Evolutionary conservation across 2,113 vertebrate genomes (phyloP), one percentile per base, ranked within the genome.

Genomic region (Tautogolabrus adspersus): DNA sequence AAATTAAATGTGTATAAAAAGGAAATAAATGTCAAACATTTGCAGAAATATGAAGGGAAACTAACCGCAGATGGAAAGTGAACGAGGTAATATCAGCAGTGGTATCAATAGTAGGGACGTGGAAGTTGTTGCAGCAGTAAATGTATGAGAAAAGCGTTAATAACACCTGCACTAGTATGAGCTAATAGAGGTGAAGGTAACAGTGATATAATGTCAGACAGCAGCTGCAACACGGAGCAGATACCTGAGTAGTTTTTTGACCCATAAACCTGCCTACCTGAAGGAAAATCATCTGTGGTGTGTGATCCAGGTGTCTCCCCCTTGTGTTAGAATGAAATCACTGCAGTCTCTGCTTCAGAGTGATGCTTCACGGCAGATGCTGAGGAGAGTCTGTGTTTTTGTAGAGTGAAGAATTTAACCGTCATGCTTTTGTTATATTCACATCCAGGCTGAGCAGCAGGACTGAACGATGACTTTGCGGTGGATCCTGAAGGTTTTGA

Each of bases 391-490:
- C 22, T 5, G 10, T 16, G 42, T n/a, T 21, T 0, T 34, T 8
- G 59, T 6, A 47, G 22, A 15, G 18, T 2, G 6, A 34, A 34
- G 30, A 16, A 16, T 47, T 3, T 11, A 10, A 2, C 26, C 10
- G 12, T n/a, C 2, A 38, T 26, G 16, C 12, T 69, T 10, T 34
- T 51, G 0, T 42, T 2, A 37, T 38, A 8, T 22, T n/a, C 23
- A 13, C 71, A 11, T 18, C 26, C 66, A 77, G 83, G 72, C 38
- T 62, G 18, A 75, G 40, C 40, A 16, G 37, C 37, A 34, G 72
- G 76, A 81, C 58, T 59, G 11, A 85, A 86, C 60, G 19, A 72
- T 68, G 85, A 73, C 85, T 79, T 93, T 95, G 94, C 59, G 76
- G 90, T 89, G 89, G 81, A 82, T 83, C 23, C 0, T 77, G 18